These are phyloP conservation scores for Lagenorhynchus albirostris DNA, from an alignment of 2,113 vertebrate genomes.

Conservation along the genomic window DNA sequence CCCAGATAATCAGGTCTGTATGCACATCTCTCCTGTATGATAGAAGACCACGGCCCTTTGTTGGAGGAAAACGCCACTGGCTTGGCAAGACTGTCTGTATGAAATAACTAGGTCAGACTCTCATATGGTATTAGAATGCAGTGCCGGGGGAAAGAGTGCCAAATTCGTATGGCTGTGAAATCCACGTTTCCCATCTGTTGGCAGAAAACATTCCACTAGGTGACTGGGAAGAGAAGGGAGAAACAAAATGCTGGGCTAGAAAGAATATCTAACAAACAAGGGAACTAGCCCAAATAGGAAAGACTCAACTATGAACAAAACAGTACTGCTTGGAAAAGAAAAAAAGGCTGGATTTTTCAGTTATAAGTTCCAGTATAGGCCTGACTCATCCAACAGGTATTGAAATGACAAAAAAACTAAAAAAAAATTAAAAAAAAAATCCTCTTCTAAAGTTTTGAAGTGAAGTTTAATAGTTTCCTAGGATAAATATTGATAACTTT, in stretches of 20 bases:
- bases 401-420: constrained; percentile 22
- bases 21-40: background rate
- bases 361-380: constrained; percentile 29
- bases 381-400: background rate
- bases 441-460: background rate
- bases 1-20: background rate
- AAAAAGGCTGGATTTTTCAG: background rate
- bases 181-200: background rate
- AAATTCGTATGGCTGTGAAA: background rate
- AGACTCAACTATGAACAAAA: background rate
- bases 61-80: background rate
- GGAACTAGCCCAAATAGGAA: background rate
- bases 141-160: background rate
- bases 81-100: background rate
- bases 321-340: background rate
- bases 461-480: background rate
- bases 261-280: background rate
- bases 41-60: background rate
- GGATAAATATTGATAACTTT: background rate
- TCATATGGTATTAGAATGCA: background rate
- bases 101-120: constrained; percentile 14
- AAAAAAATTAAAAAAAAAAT: background rate
- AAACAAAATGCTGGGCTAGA: background rate
- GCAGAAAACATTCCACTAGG: background rate
- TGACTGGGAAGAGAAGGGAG: background rate